These are phyloP conservation scores for Diarsia dahlii DNA, from an alignment of 2,888 invertebrate species.

Conservation along the genomic window DNA sequence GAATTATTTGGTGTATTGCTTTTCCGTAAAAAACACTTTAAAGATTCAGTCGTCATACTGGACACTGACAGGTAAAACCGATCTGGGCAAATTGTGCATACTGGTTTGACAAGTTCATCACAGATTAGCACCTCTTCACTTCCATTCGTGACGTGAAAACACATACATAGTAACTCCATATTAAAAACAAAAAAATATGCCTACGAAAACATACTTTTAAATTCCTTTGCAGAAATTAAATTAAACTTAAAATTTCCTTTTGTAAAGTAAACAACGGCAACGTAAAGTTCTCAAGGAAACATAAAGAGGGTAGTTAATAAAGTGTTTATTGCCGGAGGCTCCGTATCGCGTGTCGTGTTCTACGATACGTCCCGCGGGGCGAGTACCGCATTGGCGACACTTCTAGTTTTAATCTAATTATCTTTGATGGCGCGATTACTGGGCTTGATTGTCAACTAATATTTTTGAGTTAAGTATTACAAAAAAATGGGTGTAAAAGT, in stretches of 20 bases:
- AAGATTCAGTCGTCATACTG: background rate
- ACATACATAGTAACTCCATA: too few species aligned
- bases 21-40: background rate
- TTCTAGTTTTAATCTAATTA: slow-evolving; percentile 62
- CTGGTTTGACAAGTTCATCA: background rate
- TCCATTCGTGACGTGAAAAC: too few species aligned
- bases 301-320: slow-evolving; percentile 53
- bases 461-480: background rate
- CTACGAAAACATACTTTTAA: background rate
- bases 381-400: slow-evolving; percentile 38
- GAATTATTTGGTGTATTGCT: background rate
- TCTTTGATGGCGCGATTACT: slow-evolving; percentile 41
- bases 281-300: slow-evolving; percentile 51
- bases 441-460: slow-evolving; percentile 17
- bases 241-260: slow-evolving; percentile 43
- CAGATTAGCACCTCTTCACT: background rate
- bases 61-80: background rate
- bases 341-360: slow-evolving; percentile 60
- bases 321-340: slow-evolving; percentile 61
- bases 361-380: slow-evolving; percentile 56
- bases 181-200: background rate
- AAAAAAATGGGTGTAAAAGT: too few species aligned
- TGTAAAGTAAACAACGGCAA: slow-evolving; percentile 41
- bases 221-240: slow-evolving; percentile 25
- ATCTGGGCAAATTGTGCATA: background rate